These are phyloP conservation scores for Sycophaga agraensis DNA, from an alignment of 1,140 invertebrate species.

Conservation along the genomic window DNA sequence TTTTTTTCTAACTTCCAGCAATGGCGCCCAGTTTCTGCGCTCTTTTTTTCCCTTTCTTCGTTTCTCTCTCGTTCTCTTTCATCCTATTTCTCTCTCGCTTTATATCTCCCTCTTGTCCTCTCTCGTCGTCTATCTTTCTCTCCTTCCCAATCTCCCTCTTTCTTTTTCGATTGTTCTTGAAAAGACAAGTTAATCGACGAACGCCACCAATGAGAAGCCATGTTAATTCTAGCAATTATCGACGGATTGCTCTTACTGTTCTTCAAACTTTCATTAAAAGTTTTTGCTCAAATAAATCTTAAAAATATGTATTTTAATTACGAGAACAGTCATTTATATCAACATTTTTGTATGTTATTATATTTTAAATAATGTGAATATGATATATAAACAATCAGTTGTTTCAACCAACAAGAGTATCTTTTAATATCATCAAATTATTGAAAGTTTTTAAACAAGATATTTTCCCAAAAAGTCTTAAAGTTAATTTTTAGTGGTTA, in stretches of 20 bases:
- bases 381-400: too few relatives aligned
- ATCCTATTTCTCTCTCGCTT: too few relatives aligned
- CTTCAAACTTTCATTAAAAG: neutral
- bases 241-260: conserved; percentile 1
- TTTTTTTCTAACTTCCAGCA: conserved; percentile 23
- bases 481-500: too few relatives aligned
- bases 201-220: neutral
- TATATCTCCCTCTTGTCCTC: neutral
- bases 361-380: too few relatives aligned
- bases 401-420: too few relatives aligned
- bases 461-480: too few relatives aligned
- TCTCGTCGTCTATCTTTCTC: neutral
- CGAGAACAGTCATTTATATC: neutral
- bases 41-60: neutral
- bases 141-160: neutral
- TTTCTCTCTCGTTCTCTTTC: conserved; percentile 1
- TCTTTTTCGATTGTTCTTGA: neutral
- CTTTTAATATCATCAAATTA: too few relatives aligned
- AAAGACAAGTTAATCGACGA: conserved; percentile 19
- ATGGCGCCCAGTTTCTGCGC: conserved; percentile 15
- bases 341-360: too few relatives aligned
- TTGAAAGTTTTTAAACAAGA: too few relatives aligned
- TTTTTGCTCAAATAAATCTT: neutral
- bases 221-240: conserved; percentile 21
- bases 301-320: neutral